A percentile compares a stretch with the other conserved stretches of the same genome.
Conservation (phyloP, 2,797 vertebrate species). For the Thamnophis elegans region DNA sequence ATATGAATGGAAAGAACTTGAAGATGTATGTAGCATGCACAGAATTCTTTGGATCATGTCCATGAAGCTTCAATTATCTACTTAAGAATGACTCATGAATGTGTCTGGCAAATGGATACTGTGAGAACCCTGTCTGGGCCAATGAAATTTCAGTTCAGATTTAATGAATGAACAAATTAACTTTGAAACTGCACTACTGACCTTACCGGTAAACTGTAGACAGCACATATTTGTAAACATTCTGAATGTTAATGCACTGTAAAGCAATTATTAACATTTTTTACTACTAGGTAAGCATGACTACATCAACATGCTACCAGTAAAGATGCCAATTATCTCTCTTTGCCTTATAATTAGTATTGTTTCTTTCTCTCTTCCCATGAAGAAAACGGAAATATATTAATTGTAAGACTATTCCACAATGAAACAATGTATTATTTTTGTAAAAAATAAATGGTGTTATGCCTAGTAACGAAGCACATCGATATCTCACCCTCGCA, state of each 20-base stretch:
- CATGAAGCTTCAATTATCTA: background rate
- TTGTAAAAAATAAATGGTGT: conserved; percentile 4
- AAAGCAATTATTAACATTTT: background rate
- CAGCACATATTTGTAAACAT: background rate
- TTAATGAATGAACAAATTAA: background rate
- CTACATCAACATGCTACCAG: background rate
- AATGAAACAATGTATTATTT: conserved; percentile 11
- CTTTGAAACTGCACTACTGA: conserved; percentile 3
- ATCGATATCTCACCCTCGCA: background rate
- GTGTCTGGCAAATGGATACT: background rate
- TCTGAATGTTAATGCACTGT: background rate
- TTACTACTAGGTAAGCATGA: background rate
- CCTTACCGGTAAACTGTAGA: background rate
- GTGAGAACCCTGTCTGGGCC: background rate
- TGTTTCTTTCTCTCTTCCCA: background rate
- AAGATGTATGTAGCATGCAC: background rate
- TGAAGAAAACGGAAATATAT: background rate
- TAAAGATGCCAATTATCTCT: background rate
- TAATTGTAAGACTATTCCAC: background rate
- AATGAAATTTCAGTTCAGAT: background rate
- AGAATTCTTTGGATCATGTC: background rate
- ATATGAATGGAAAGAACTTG: background rate
- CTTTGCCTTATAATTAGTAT: background rate
- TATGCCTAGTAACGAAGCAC: background rate
- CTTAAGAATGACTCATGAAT: background rate